Base-by-base conservation (phyloP, 1,140 invertebrate species). In the Bathynomus jamesi region DNA sequence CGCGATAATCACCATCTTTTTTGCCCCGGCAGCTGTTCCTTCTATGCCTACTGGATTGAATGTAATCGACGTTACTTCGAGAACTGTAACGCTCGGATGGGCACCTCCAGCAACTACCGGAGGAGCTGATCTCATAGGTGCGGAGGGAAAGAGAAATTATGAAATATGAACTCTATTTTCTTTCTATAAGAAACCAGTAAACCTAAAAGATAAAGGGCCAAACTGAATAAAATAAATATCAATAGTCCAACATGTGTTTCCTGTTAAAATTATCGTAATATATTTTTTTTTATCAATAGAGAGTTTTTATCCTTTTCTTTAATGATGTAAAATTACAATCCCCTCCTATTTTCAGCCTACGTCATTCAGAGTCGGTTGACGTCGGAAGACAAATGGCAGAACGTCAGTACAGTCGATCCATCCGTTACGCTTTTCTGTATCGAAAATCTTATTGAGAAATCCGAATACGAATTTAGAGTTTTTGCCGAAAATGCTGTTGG, bases 401-500 rank as follows among this genome's bases (percentile, higher is more conserved):
- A 94, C 83, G 88, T 96, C 25, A 89, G 89, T 7, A 95, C 92
- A 1, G 83, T 95, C 17, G 90, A 93, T 73, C 87, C 93, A 17
- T 89, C 89, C 69, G 87, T 89, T 4, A 85, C 86, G 32, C 86
- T 90, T 78, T 90, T 92, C 79, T 90, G 88, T 61, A 86, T 96
- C 25, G 90, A 93, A 79, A 94, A 96, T 80, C 84, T 98, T 21
- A 91, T 91, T 78, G 93, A 95, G 79, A 91, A 90, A 78, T 91
- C 89, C 72, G 90, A 96, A 82, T 92, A 95, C 78, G 83, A 91
- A 78, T 96, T 98, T 85, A 87, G 94, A 82, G 89, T 98, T 61
- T 91, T 89, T 70, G 95, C 96, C 65, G 94, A 96, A 83, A 98
- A 98, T 82, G 86, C 87, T 64, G 86, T 94, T 76, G 95, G 95